phyloP scores from a whole-genome alignment of 2,888 invertebrate genomes.

The Podotricha telesiphe region DNA sequence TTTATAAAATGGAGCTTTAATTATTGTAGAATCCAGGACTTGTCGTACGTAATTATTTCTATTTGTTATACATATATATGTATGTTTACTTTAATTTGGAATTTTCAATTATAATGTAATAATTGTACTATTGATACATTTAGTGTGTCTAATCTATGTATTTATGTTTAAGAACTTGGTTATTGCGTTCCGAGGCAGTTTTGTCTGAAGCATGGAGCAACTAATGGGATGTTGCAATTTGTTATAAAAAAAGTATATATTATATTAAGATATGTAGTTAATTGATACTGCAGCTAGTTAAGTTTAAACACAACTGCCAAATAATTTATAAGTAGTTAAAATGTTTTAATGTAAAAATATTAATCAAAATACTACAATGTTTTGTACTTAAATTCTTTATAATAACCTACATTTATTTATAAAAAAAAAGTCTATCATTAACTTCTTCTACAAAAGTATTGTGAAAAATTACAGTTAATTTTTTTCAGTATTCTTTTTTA shows the following conservation, averaged over 20 bases:
- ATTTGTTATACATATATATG: constrained; percentile 45
- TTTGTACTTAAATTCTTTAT: constrained; percentile 73
- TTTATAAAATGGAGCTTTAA: constrained; percentile 75
- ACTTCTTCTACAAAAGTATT: constrained; percentile 37
- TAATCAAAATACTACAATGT: constrained; percentile 63
- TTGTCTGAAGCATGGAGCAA: constrained; percentile 59
- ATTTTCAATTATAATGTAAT: constrained; percentile 47
- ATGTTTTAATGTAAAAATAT: constrained; percentile 73
- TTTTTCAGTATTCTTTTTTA: constrained; percentile 36
- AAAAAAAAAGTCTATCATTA: constrained; percentile 45
- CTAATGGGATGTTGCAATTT: constrained; percentile 69
- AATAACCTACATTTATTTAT: constrained; percentile 53
- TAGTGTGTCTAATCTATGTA: constrained; percentile 56
- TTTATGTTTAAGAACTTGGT: constrained; percentile 46
- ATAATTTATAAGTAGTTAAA: constrained; percentile 75
- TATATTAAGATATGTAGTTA: constrained; percentile 67
- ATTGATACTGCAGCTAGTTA: constrained; percentile 65
- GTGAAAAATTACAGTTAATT: constrained; percentile 44
- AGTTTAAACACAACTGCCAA: constrained; percentile 78
- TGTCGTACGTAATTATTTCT: constrained; percentile 49
- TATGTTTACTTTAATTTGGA: constrained; percentile 46
- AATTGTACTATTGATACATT: constrained; percentile 59
- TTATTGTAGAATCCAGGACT: constrained; percentile 77
- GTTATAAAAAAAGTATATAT: constrained; percentile 65
- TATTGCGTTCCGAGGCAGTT: constrained; percentile 57